Evolutionary conservation across 2,797 vertebrate species (phyloP).

Genomic region (Presbytis comata): DNA sequence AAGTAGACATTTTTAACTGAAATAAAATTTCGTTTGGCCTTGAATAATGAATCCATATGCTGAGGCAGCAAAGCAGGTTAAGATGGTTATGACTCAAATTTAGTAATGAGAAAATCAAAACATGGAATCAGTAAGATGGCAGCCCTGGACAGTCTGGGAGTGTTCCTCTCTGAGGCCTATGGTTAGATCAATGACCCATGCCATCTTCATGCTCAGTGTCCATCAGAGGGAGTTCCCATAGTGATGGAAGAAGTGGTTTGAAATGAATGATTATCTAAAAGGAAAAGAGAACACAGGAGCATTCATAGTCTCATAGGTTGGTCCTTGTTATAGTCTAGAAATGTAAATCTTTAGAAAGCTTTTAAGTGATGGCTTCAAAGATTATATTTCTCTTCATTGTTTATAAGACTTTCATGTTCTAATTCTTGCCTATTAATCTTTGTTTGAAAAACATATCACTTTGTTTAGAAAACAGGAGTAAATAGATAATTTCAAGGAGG

Average conservation of each 20-base stretch:
- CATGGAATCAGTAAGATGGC: neutral
- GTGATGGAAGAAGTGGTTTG: neutral
- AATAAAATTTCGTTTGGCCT: neutral
- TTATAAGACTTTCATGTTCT: neutral
- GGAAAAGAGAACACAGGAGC: neutral
- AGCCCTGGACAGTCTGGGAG: neutral
- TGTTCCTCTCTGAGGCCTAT: neutral
- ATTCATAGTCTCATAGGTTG: neutral
- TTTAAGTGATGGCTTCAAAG: conserved; percentile 5
- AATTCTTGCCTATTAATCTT: neutral
- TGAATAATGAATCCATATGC: neutral
- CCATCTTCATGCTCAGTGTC: neutral
- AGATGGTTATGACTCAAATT: neutral
- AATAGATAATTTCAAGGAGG: neutral
- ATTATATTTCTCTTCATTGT: neutral
- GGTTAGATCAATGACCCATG: neutral
- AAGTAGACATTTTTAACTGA: conserved; percentile 34
- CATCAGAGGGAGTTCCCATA: neutral
- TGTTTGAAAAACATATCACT: neutral
- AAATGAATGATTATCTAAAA: neutral
- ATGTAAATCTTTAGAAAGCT: neutral
- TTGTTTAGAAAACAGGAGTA: neutral
- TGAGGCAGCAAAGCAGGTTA: neutral
- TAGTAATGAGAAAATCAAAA: neutral
- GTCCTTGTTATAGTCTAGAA: neutral